A percentile compares a stretch with the other conserved stretches of the same genome.
These are phyloP conservation scores for Acanthiza pusilla DNA, from an alignment of 2,797 vertebrate genomes.

Conservation along the genomic window DNA sequence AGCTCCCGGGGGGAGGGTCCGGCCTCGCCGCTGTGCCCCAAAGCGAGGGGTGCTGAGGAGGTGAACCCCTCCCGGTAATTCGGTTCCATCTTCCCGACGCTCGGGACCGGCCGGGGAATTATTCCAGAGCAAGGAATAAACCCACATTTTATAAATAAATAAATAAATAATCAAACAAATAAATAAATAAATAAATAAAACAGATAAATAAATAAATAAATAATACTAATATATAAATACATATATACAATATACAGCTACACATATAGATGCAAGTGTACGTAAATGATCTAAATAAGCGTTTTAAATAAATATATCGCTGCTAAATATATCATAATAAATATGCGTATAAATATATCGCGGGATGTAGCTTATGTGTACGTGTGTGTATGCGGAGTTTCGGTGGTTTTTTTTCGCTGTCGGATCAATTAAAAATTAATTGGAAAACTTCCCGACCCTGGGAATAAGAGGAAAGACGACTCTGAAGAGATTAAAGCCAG, in stretches of 20 bases:
- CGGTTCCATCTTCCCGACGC: neutral
- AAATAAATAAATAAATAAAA: neutral
- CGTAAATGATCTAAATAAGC: neutral
- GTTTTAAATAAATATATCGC: accelerated
- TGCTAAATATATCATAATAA: neutral
- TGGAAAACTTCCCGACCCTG: neutral
- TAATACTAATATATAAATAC: too few species aligned
- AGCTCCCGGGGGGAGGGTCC: too few species aligned
- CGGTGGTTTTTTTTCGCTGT: too few species aligned
- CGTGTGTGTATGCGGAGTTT: too few species aligned
- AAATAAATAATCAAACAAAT: too few species aligned
- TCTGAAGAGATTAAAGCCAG: neutral
- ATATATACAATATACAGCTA: too few species aligned
- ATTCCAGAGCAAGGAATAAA: neutral
- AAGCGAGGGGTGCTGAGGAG: neutral
- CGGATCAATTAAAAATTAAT: neutral
- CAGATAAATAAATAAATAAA: too few species aligned
- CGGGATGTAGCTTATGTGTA: accelerated
- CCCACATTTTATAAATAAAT: neutral
- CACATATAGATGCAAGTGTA: neutral
- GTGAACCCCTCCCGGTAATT: accelerated
- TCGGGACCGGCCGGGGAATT: neutral
- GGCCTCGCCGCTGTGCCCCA: neutral
- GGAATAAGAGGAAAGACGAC: accelerated
- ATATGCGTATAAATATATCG: neutral